A percentile compares a stretch with the other conserved stretches of the same genome.
Evolutionary conservation across 2,113 vertebrate species (phyloP).

Genomic region (Zosterops hypoxanthus): DNA sequence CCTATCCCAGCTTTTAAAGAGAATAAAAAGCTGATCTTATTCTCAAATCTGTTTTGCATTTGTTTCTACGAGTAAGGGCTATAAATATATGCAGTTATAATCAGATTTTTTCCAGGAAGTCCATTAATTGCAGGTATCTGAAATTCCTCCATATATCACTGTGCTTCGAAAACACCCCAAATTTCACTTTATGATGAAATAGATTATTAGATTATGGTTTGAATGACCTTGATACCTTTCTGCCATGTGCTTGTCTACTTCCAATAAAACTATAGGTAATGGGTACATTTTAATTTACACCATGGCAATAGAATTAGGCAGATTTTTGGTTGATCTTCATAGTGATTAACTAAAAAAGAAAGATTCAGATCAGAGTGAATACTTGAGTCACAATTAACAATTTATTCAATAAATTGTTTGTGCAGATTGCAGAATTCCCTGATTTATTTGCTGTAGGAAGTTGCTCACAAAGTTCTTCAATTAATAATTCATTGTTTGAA

Average conservation of each 20-base stretch:
- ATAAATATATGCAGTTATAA: background rate
- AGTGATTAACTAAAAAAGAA: conserved; percentile 33
- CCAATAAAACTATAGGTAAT: background rate
- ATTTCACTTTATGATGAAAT: background rate
- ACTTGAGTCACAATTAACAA: conserved; percentile 21
- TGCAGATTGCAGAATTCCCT: conserved; percentile 9
- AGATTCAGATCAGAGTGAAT: background rate
- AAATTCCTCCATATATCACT: background rate
- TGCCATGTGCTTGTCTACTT: background rate
- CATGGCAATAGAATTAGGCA: background rate
- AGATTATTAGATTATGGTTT: background rate
- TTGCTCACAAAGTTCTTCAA: conserved; percentile 46
- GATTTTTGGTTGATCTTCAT: background rate
- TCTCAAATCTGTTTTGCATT: background rate
- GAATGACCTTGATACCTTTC: background rate
- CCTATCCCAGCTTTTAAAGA: background rate
- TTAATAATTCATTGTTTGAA: conserved; percentile 54
- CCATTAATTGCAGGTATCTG: background rate
- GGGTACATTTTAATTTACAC: background rate
- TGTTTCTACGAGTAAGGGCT: background rate
- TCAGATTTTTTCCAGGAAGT: background rate
- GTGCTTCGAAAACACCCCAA: background rate
- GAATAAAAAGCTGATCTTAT: background rate
- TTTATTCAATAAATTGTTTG: conserved; percentile 59
- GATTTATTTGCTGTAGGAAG: conserved; percentile 48